Base-by-base conservation (phyloP, 2,888 invertebrate species). In the Hermaeophaga mercurialis region DNA sequence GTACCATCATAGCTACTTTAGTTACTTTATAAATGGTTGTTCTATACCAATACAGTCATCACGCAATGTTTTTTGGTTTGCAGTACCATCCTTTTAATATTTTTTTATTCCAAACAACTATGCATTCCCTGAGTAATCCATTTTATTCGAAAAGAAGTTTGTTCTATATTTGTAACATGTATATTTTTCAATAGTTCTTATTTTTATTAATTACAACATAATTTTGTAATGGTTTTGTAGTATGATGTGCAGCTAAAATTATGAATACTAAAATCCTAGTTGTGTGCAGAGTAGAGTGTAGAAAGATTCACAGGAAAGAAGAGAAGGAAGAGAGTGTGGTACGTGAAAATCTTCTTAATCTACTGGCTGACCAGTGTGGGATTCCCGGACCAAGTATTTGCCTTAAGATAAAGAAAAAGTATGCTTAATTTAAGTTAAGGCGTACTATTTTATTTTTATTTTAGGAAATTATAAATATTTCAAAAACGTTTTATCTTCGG, bases 331-430 rank as follows among this genome's bases (percentile, higher is more conserved):
- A 49, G 28, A 45, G 36, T 44, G 36, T 44, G 39, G 54, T 33
- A 33, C 33, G 22, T 12, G 49, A 62, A 64, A 63, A 52, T 61
- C 66, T 66, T 64, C 67, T 61, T 58, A 61, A 50, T 59, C 60
- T 58, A 54, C 54, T 36, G 47, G 70, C 72, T 68, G 70, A 73
- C 75, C 75, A 74, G 64, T 69, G 33, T 70, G 72, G 73, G 69
- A 65, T 71, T 72, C 65, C 76, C 73, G 66, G 73, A 71, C 75
- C 73, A 73, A 66, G 68, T 66, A 68, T 70, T 69, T 66, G 75
- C 78, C 77, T 78, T 77, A 63, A 71, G 70, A 54, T 70, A 75
- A 68, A 73, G 67, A 73, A 64, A 70, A 68, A 65, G 52, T 59
- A 49, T 57, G 54, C 52, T 61, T 55, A 58, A 49, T 61, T 62